These are phyloP conservation scores for Drosophila parvula DNA, from an alignment of 1,140 invertebrate species.

Conservation along the genomic window DNA sequence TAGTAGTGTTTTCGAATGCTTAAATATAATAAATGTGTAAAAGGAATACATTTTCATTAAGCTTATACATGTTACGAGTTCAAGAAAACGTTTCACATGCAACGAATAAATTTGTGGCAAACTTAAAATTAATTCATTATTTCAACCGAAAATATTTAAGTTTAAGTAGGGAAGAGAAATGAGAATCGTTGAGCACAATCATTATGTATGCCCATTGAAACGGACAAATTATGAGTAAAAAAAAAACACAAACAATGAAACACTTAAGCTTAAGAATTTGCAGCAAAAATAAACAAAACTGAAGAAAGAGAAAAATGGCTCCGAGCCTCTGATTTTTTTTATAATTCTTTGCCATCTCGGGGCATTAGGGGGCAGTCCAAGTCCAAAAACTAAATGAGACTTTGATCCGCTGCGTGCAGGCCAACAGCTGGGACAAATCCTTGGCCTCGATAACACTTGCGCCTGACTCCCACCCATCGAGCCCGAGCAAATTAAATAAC, in stretches of 20 bases:
- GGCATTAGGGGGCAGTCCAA: conserved; percentile 16
- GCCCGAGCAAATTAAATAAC: conserved; percentile 67
- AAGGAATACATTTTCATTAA: not conserved
- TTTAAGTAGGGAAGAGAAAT: conserved; percentile 20
- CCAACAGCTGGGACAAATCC: conserved; percentile 60
- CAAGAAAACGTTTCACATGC: conserved; percentile 37
- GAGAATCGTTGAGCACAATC: conserved; percentile 78
- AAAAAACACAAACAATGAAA: conserved; percentile 37
- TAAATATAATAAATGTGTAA: conserved; percentile 10
- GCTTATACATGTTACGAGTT: conserved; percentile 10
- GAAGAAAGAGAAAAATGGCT: conserved; percentile 35
- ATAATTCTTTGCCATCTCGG: conserved; percentile 1
- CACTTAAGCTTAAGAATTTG: conserved; percentile 51
- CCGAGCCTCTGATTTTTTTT: conserved; percentile 28
- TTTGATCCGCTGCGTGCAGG: conserved; percentile 64
- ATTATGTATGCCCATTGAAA: conserved; percentile 62
- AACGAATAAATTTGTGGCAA: conserved; percentile 24
- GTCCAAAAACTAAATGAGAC: conserved; percentile 62
- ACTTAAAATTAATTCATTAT: conserved; percentile 12
- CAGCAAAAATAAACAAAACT: conserved; percentile 35
- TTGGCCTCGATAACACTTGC: conserved; percentile 31
- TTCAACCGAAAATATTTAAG: not conserved
- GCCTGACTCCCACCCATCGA: conserved; percentile 9
- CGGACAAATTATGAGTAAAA: conserved; percentile 42
- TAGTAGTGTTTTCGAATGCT: no score